phyloP scores from a whole-genome alignment of 2,797 vertebrate species.

The Staurois parvus region DNA sequence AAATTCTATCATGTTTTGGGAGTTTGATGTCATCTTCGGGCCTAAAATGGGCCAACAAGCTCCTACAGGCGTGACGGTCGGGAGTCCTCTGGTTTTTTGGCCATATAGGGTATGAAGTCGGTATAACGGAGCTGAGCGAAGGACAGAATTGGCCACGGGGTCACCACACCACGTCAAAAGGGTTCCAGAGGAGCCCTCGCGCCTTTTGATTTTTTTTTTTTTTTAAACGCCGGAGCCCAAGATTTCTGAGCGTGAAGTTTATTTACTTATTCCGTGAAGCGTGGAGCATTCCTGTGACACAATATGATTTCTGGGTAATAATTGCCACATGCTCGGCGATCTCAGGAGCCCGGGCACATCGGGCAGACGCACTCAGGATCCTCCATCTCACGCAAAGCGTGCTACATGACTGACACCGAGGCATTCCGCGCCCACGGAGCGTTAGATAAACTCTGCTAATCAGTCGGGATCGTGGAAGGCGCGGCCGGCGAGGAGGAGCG shows the following conservation, averaged over 20 bases:
- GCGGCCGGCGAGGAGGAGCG: neutral
- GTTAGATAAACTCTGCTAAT: neutral
- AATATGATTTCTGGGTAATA: conserved; percentile 59
- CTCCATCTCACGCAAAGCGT: conserved; percentile 33
- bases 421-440: conserved; percentile 27
- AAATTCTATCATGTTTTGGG: too few species aligned
- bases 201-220: conserved; percentile 50
- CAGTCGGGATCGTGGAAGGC: neutral
- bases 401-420: conserved; percentile 48
- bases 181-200: conserved; percentile 22
- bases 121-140: neutral
- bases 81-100: too few species aligned
- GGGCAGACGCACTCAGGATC: conserved; percentile 30
- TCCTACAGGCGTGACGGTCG: too few species aligned
- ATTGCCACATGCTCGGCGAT: conserved; percentile 53
- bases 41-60: too few species aligned
- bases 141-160: conserved; percentile 11
- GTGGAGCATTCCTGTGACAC: conserved; percentile 54
- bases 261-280: conserved; percentile 57
- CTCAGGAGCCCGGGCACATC: conserved; percentile 20
- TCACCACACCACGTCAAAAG: conserved; percentile 36
- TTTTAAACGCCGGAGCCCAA: conserved; percentile 44
- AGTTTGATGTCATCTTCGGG: too few species aligned
- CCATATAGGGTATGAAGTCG: neutral
- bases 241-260: conserved; percentile 56